phyloP scores from a whole-genome alignment of 2,888 invertebrate species.

The Limenitis arthemis region DNA sequence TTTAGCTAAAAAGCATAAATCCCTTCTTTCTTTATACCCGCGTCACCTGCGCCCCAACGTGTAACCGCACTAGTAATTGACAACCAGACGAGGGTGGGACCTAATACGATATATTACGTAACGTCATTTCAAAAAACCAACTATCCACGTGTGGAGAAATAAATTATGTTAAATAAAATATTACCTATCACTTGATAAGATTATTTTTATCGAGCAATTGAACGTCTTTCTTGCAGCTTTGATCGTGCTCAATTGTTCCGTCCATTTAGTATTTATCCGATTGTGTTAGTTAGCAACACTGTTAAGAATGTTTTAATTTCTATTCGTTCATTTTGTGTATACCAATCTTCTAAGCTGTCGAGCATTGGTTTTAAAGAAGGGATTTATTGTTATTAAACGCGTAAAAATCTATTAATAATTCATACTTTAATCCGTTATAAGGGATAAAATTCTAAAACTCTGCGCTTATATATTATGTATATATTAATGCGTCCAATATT shows the following conservation, averaged over 20 bases:
- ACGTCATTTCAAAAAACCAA: constrained; percentile 5
- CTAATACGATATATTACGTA: constrained; percentile 19
- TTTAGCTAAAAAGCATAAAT: constrained; percentile 19
- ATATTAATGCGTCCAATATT: too few species aligned
- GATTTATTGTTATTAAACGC: too few species aligned
- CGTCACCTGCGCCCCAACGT: constrained; percentile 32
- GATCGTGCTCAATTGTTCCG: too few species aligned
- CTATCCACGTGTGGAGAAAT: background rate
- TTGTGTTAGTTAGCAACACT: background rate
- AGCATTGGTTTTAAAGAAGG: too few species aligned
- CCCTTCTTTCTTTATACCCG: constrained; percentile 27
- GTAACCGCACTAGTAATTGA: constrained; percentile 48
- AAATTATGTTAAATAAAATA: background rate
- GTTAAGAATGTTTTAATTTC: background rate
- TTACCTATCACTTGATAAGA: background rate
- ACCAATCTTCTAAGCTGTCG: too few species aligned
- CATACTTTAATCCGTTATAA: too few species aligned
- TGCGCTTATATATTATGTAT: too few species aligned
- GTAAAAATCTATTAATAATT: too few species aligned
- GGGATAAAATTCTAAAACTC: too few species aligned
- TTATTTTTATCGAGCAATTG: too few species aligned
- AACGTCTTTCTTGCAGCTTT: too few species aligned
- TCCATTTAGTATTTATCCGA: background rate
- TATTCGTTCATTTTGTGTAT: background rate
- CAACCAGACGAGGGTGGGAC: constrained; percentile 50